phyloP scores from a whole-genome alignment of 2,888 invertebrate genomes.

The Ernsta delagoae region DNA sequence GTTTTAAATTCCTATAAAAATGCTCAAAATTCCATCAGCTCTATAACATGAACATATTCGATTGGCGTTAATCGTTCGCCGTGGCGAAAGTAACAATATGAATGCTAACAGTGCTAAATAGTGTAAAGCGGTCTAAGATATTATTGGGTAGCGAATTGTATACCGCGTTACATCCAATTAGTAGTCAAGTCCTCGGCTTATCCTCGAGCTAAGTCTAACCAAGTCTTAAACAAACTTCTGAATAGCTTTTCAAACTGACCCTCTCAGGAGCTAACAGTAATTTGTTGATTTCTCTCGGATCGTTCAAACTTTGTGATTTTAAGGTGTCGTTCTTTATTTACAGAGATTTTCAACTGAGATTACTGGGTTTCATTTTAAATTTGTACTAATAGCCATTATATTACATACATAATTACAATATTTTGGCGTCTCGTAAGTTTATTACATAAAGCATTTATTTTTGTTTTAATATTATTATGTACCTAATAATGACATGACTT shows the following conservation, averaged over 20 bases:
- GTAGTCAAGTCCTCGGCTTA: slow-evolving; percentile 17
- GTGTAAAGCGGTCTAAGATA: neutral
- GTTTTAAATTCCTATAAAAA: no score
- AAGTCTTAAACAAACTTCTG: slow-evolving; percentile 13
- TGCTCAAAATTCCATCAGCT: no score
- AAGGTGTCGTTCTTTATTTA: neutral
- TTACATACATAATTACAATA: no score
- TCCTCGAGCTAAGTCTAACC: slow-evolving; percentile 5
- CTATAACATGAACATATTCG: no score
- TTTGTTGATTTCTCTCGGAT: slow-evolving; percentile 9
- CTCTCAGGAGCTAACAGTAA: slow-evolving; percentile 5
- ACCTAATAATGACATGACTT: no score
- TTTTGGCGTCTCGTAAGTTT: no score
- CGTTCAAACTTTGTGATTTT: slow-evolving; percentile 5
- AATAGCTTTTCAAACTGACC: slow-evolving; percentile 19
- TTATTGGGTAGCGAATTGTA: slow-evolving; percentile 2
- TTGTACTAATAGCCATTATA: neutral
- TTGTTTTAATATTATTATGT: no score
- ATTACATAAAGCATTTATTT: no score
- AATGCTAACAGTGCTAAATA: no score
- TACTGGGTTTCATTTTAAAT: neutral
- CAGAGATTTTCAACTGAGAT: slow-evolving; percentile 6
- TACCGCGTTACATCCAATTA: slow-evolving; percentile 10
- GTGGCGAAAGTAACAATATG: no score
- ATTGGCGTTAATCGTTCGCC: no score